Base-by-base conservation (phyloP, 2,888 invertebrate genomes). In the Amitus sp. region DNA sequence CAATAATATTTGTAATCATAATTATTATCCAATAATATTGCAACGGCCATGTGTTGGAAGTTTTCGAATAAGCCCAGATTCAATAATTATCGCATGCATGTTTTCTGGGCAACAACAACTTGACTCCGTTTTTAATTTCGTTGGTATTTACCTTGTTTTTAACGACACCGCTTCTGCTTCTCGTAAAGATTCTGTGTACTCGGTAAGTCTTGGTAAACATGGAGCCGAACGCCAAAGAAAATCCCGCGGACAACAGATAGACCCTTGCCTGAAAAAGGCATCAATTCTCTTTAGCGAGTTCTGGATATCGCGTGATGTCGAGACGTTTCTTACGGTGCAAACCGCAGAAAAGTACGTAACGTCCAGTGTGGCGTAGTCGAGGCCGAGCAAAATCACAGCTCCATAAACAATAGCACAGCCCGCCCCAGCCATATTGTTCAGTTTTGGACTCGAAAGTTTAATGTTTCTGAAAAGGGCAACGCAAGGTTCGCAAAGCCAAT, bases 181-280 rank as follows among this genome's bases (percentile, higher is more conserved):
- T 86, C 58, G 94, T 92, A 82, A 96, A 95, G 81, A 96, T 94
- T 73, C 94, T 88, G 83, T 96, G 95, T 10, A 96, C 95, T 48
- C 96, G 84, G 83, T 95, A 96, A 0, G 95, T 96, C 84, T 96
- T 96, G 2, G 95, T 94, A 79, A 96, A 95, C 93, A 96, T 96
- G 15, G 96, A 94, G 28, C 96, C 96, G 76, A 96, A 96, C 1
- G 95, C 93, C 69, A 96, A 82, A 0, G 95, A 95, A 82, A 95
- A 96, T 20, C 95, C 96, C 43, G 94, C 93, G 1, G 95, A 94
- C 47, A 96, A 85, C 48, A 96, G 86, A 84, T 94, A 95, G 13
- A 94, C 94, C 74, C 94, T 87, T 45, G 91, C 89, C 96, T 96
- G 85, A 23, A 83, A 82, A 65, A 58, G 34, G 39, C 13, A 13